Evolutionary conservation across 2,888 invertebrate genomes (phyloP), one percentile per base, ranked within the genome.

Genomic region (Nemurella pictetii): DNA sequence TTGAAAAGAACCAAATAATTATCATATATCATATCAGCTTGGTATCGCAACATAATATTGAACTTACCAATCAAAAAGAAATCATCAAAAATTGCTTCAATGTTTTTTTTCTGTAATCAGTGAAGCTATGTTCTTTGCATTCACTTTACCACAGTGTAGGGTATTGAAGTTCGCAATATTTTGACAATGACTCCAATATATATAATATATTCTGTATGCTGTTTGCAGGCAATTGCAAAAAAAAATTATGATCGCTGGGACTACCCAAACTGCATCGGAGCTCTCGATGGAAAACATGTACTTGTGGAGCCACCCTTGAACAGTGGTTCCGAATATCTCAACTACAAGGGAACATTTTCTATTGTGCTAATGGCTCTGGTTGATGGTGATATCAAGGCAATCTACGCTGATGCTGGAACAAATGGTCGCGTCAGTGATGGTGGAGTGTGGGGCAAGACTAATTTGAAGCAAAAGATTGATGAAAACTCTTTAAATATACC

Each of bases 241-340:
- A 26, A 55, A 26, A 36, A 81, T 26, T 81, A 25, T 30, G 84
- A 84, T 28, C 55, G 32, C 20, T 77, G 78, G 78, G 25, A 88
- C 85, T 88, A 88, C 87, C 88, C 87, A 55, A 87, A 88, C 86
- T 88, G 88, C 86, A 87, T 88, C 80, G 88, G 87, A 84, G 88
- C 88, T 35, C 83, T 88, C 20, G 88, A 88, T 85, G 88, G 88
- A 15, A 88, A 88, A 87, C 88, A 88, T 83, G 87, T 88, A 27
- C 85, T 87, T 85, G 80, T 88, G 7, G 85, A 86, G 75, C 85
- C 87, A 83, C 87, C 88, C 77, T 81, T 85, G 77, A 29, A 87
- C 83, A 87, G 86, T 84, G 87, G 87, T 78, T 87, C 87, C 29
- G 80, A 87, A 83, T 88, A 87, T 85, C 87, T 86, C 84, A 88